Base-by-base conservation (phyloP, 2,113 vertebrate species). In the Eupsittula cactorum region DNA sequence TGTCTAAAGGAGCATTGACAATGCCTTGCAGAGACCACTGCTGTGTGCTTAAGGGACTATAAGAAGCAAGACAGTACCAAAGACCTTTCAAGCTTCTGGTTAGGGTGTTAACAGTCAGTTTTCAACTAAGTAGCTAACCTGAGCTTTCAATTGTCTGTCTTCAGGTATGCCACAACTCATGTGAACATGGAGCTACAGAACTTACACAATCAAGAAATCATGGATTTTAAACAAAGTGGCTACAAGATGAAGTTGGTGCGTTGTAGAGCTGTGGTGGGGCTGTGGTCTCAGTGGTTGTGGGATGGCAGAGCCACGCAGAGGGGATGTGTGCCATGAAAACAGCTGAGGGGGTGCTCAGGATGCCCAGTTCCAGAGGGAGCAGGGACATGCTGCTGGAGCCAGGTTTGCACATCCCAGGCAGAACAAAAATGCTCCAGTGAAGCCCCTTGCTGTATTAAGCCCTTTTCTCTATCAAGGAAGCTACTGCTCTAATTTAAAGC, bases 141-240 rank as follows among this genome's bases (percentile, higher is more conserved):
- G 23, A 47, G 11, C 19, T 81, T 68, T 16, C 6, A 41, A 0
- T 37, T 39, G 37, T 39, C 37, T 86, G 17, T 64, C 33, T 84
- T 27, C 20, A 78, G 60, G 29, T 55, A 7, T 68, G 44, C 20
- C 8, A 17, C 49, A 65, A 10, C 20, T 89, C 10, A 37, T 37
- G 2, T 2, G 7, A 63, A 53, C 0, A 0, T 41, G 37, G 9
- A 78, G 46, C 41, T 42, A 42, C 42, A 42, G 42, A 42, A 16
- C 42, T 42, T 42, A 39, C 39, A 11, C 39, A 39, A 39, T 39
- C 39, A 42, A 42, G 42, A 42, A 42, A 42, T 42, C 42, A 42
- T 42, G 28, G 50, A 39, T 71, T 86, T 52, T 47, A 76, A 90
- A 37, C 12, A 11, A 55, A 76, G 83, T 21, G 35, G 80, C 33